phyloP scores from a whole-genome alignment of 2,113 vertebrate genomes.

The Chelonoidis abingdonii region DNA sequence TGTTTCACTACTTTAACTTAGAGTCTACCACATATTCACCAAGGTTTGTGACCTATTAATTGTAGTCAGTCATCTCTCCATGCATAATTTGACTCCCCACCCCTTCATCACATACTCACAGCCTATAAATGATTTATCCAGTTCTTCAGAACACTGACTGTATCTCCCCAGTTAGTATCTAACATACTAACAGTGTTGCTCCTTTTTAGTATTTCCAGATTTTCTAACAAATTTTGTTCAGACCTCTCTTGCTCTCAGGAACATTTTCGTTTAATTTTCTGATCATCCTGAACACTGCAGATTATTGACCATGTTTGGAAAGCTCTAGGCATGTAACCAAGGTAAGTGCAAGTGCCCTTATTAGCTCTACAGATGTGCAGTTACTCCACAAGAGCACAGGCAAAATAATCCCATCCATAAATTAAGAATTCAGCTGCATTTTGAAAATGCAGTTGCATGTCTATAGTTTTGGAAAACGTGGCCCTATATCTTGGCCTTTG shows the following conservation, averaged over 20 bases:
- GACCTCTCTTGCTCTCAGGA: neutral
- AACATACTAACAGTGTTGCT: neutral
- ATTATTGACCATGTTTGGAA: fast-evolving
- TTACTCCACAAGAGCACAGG: neutral
- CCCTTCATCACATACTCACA: neutral
- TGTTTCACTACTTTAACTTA: constrained; percentile 51
- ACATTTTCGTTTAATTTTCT: neutral
- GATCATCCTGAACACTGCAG: neutral
- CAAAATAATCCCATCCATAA: neutral
- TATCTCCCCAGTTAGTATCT: fast-evolving
- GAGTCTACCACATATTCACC: constrained; percentile 19
- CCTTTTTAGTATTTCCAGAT: neutral
- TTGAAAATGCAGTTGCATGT: neutral
- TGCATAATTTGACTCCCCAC: neutral
- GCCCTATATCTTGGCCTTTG: neutral
- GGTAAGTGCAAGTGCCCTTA: fast-evolving
- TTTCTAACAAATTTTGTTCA: neutral
- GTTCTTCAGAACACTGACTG: fast-evolving
- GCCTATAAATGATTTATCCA: constrained; percentile 62
- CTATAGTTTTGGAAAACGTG: neutral
- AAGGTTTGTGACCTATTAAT: constrained; percentile 70
- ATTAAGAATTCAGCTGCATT: neutral
- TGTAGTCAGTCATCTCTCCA: constrained; percentile 24
- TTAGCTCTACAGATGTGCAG: neutral
- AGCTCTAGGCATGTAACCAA: neutral